Evolutionary conservation across 2,888 invertebrate genomes (phyloP), one percentile per base, ranked within the genome.

Genomic region (Heliconius ismenius): DNA sequence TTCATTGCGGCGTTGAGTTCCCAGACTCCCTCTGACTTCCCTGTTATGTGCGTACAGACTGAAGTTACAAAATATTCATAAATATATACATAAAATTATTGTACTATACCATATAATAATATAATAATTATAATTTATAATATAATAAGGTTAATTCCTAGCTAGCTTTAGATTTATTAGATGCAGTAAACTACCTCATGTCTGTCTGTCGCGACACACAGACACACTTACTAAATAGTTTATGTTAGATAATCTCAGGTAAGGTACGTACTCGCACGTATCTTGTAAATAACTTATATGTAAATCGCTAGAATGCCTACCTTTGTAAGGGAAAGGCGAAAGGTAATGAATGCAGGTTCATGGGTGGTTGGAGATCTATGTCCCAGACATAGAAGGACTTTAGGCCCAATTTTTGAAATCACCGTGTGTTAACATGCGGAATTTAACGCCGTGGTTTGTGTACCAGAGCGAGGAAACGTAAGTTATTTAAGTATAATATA

Each of bases 111-210:
- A 10, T 21, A 54, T 10, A 54, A 32, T 32, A 32, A 49, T 49
- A n/a, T 10, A 54, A 9, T 58, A n/a, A n/a, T 49, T 18, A 49
- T 18, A 18, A 49, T 49, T 49, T 49, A 49, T 49, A 49, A 49
- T 49, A 43, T 64, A 64, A 76, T 64, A 49, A 72, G 75, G 81
- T 79, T 83, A 81, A 82, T 80, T 80, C 77, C 78, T 63, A 70
- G 75, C 39, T 64, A 26, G 21, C 65, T 67, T 67, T 65, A 83
- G 83, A 83, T 84, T 82, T 84, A 84, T 83, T 68, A 79, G 81
- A 68, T 43, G 75, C 70, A 78, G 79, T 81, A 82, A 84, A 82
- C 83, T 83, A 83, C 81, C 83, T 82, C 80, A 62, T 72, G 76
- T 76, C 79, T 81, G 79, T 81, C 80, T 80, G 79, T 81, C 80